These are phyloP conservation scores for Microcebus jonahi DNA, from an alignment of 2,113 vertebrate genomes.

Conservation along the genomic window DNA sequence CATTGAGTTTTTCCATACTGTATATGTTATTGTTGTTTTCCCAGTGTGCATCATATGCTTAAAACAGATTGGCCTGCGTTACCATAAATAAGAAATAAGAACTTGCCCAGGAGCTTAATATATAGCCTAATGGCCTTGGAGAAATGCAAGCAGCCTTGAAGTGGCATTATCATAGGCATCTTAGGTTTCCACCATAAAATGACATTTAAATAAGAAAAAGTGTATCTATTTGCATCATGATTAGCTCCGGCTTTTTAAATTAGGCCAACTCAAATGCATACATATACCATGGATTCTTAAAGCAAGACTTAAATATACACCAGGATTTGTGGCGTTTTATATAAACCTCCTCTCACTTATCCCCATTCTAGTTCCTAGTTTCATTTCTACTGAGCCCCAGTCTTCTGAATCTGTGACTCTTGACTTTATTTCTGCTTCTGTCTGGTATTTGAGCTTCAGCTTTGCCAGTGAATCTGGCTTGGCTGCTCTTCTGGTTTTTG, in stretches of 20 bases:
- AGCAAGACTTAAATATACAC: background rate
- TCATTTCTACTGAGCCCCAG: background rate
- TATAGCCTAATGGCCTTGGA: background rate
- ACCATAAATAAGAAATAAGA: constrained; percentile 43
- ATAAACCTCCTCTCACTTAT: background rate
- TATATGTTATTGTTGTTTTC: constrained; percentile 44
- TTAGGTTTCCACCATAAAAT: constrained; percentile 15
- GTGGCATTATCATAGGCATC: background rate
- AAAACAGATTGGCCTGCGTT: constrained; percentile 5
- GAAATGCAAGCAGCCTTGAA: background rate
- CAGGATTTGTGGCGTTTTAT: background rate
- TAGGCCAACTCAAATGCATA: background rate
- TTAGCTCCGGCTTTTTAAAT: background rate
- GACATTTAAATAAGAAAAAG: constrained; percentile 22
- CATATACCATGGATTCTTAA: background rate
- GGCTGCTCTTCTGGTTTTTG: background rate
- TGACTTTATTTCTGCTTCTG: constrained; percentile 8
- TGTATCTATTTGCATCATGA: background rate
- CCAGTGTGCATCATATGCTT: constrained; percentile 19
- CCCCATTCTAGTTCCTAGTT: background rate
- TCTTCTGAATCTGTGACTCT: background rate
- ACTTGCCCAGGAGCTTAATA: background rate
- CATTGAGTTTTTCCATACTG: background rate
- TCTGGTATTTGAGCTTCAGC: background rate
- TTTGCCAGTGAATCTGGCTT: background rate